These are phyloP conservation scores for Hydraecia micacea DNA, from an alignment of 2,888 invertebrate species.

Conservation along the genomic window DNA sequence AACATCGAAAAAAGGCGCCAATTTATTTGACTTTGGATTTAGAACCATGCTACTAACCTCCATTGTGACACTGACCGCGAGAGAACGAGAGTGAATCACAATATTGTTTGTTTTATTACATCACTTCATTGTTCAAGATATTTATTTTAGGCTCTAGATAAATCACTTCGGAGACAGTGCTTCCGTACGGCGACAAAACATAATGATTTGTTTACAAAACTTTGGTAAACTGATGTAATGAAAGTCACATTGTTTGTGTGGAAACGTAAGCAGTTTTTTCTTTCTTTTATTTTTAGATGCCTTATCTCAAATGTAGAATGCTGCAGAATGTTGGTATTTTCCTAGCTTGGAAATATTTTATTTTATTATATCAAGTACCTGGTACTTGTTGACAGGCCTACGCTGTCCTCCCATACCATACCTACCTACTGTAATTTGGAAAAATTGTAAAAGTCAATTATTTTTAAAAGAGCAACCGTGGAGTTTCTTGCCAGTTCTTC, in stretches of 20 bases:
- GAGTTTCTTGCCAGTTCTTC: no score
- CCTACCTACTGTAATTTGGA: no score
- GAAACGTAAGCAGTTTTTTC: background rate
- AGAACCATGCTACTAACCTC: conserved; percentile 35
- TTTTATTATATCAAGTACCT: no score
- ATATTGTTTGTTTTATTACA: conserved; percentile 51
- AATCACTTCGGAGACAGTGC: conserved; percentile 27
- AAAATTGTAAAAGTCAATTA: no score
- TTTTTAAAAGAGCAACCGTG: no score
- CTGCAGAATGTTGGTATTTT: background rate
- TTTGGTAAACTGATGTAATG: conserved; percentile 35
- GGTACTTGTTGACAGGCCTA: no score
- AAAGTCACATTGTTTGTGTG: conserved; percentile 42
- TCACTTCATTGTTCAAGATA: conserved; percentile 50
- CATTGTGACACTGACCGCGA: conserved; percentile 56
- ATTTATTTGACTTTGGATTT: conserved; percentile 41
- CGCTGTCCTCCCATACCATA: no score
- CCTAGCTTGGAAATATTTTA: background rate
- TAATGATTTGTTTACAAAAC: conserved; percentile 53
- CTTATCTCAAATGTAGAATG: conserved; percentile 23
- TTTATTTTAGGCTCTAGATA: conserved; percentile 54
- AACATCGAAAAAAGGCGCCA: conserved; percentile 5
- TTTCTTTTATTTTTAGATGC: background rate
- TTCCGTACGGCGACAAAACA: conserved; percentile 42
- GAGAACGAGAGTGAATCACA: conserved; percentile 48